Percentiles rank a stretch among this genome's conserved stretches.
Conservation (phyloP, 2,888 invertebrate species). For the Emmelina monodactyla region DNA sequence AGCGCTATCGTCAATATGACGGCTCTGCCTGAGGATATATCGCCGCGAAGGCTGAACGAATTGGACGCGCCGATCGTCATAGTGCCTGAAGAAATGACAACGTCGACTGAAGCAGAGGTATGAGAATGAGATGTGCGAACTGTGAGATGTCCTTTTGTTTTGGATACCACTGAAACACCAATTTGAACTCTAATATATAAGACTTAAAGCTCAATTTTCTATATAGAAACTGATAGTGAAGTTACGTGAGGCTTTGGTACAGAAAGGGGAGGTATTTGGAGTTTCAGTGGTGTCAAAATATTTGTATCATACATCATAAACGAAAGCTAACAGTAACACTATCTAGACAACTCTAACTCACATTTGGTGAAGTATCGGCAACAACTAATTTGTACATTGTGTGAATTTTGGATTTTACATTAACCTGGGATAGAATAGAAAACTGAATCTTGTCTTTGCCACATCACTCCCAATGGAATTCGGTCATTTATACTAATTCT, state of each 20-base stretch:
- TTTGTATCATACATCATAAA: background rate
- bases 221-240: too few relatives aligned
- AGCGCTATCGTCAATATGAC: conserved; percentile 33
- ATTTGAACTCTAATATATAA: too few relatives aligned
- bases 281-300: background rate
- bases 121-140: too few relatives aligned
- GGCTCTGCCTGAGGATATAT: conserved; percentile 22
- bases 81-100: conserved; percentile 29
- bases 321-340: conserved; percentile 17
- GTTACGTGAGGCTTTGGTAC: too few relatives aligned
- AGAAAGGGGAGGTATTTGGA: too few relatives aligned
- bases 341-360: background rate
- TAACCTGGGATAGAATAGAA: conserved; percentile 37
- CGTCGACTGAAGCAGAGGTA: conserved; percentile 44
- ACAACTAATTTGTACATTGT: conserved; percentile 16
- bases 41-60: conserved; percentile 25
- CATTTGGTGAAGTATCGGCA: background rate
- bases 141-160: too few relatives aligned
- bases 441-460: too few relatives aligned
- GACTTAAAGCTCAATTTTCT: too few relatives aligned
- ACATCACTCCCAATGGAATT: conserved; percentile 32
- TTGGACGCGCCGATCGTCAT: conserved; percentile 25
- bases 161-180: too few relatives aligned
- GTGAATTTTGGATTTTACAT: conserved; percentile 26
- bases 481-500: too few relatives aligned